These are phyloP conservation scores for Eidolon helvum DNA, from an alignment of 2,113 vertebrate genomes.

Conservation along the genomic window DNA sequence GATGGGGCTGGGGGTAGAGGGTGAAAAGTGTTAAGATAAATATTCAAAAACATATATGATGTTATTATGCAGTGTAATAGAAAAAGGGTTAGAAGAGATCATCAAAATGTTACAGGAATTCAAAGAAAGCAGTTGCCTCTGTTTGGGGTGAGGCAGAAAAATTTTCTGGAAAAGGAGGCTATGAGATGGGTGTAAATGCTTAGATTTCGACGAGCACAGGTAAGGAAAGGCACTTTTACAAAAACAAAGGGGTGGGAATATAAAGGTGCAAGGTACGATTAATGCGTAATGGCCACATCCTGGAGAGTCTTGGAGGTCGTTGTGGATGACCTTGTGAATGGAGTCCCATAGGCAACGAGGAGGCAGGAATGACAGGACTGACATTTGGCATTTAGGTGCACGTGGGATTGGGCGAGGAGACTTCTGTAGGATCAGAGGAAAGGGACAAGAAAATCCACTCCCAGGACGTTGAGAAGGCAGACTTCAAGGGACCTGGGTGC, in stretches of 20 bases:
- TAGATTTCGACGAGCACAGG: neutral
- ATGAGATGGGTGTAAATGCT: neutral
- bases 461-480: neutral
- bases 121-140: neutral
- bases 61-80: neutral
- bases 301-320: neutral
- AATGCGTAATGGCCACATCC: neutral
- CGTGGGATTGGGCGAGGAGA: neutral
- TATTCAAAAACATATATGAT: constrained; percentile 1
- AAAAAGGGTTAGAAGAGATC: neutral
- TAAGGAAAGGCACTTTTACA: neutral
- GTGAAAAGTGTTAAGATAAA: neutral
- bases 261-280: neutral
- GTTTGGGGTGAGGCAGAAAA: neutral
- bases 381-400: neutral
- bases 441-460: neutral
- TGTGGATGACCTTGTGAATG: neutral
- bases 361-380: neutral
- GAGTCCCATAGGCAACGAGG: neutral
- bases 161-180: neutral
- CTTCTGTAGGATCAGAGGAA: neutral
- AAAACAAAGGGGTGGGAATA: neutral
- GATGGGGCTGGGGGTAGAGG: neutral
- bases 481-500: neutral
- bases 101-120: neutral